These are phyloP conservation scores for Amphiprion ocellaris DNA, from an alignment of 2,113 vertebrate genomes.

Conservation along the genomic window DNA sequence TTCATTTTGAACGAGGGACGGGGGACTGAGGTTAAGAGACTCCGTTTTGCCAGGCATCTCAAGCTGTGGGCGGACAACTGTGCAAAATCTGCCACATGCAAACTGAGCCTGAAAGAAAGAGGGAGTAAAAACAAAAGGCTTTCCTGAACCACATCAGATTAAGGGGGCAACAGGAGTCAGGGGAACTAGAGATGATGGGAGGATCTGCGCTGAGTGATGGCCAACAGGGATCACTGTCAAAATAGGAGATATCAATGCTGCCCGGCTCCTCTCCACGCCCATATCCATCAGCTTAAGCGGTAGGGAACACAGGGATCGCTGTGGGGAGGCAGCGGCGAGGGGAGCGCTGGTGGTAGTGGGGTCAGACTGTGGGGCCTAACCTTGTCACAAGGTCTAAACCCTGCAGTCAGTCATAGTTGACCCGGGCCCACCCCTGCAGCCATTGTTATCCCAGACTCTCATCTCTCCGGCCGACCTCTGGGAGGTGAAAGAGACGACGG, in stretches of 20 bases:
- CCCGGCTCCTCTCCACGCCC: not conserved
- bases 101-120: constrained; percentile 18
- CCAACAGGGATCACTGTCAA: constrained; percentile 67
- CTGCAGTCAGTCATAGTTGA: constrained; percentile 72
- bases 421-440: constrained; percentile 51
- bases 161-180: constrained; percentile 45
- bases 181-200: constrained; percentile 46
- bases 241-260: constrained; percentile 50
- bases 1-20: constrained; percentile 22
- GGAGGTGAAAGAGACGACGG: constrained; percentile 49
- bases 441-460: constrained; percentile 64
- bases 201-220: constrained; percentile 53
- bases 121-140: constrained; percentile 31
- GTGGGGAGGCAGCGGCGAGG: constrained; percentile 15
- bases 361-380: constrained; percentile 43
- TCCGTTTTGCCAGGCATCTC: constrained; percentile 31
- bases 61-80: constrained; percentile 22
- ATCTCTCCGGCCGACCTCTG: constrained; percentile 45
- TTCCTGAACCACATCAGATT: constrained; percentile 38
- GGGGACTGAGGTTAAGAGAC: constrained; percentile 41
- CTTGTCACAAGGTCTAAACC: constrained; percentile 68
- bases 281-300: constrained; percentile 57
- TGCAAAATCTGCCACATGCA: constrained; percentile 29
- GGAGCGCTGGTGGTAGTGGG: constrained; percentile 31
- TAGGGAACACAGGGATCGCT: constrained; percentile 13